A percentile compares a stretch with the other conserved stretches of the same genome.
phyloP scores from a whole-genome alignment of 2,113 vertebrate species.

The Macrotis lagotis region DNA sequence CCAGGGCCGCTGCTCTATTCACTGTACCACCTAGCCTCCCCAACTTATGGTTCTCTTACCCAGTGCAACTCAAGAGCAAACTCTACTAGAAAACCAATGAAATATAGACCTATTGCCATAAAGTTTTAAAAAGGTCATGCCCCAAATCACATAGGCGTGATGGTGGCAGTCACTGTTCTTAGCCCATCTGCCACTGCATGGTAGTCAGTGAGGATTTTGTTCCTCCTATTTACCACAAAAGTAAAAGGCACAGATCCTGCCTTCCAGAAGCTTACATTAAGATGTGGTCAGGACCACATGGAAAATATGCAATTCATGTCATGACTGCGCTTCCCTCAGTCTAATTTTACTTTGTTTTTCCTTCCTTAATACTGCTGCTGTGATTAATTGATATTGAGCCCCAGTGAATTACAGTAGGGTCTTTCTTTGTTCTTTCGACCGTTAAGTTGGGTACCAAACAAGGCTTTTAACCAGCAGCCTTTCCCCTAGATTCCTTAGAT shows the following conservation, averaged over 20 bases:
- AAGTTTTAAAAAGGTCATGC: not conserved
- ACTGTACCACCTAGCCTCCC: too few species aligned
- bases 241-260: not conserved
- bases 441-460: not conserved
- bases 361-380: not conserved
- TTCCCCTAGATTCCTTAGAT: not conserved
- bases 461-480: not conserved
- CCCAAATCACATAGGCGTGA: not conserved
- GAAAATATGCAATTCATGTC: accelerated
- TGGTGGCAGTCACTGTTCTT: not conserved
- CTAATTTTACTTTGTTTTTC: not conserved
- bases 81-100: not conserved
- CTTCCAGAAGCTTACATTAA: not conserved
- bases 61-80: not conserved
- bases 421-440: not conserved
- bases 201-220: not conserved
- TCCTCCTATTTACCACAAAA: not conserved
- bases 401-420: not conserved
- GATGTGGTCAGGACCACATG: not conserved
- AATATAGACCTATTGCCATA: not conserved
- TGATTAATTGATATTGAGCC: not conserved
- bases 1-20: too few species aligned
- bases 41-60: not conserved
- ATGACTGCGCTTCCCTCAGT: not conserved
- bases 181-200: not conserved